Evolutionary conservation across 2,888 invertebrate genomes (phyloP).

Genomic region (Fragum fragum): DNA sequence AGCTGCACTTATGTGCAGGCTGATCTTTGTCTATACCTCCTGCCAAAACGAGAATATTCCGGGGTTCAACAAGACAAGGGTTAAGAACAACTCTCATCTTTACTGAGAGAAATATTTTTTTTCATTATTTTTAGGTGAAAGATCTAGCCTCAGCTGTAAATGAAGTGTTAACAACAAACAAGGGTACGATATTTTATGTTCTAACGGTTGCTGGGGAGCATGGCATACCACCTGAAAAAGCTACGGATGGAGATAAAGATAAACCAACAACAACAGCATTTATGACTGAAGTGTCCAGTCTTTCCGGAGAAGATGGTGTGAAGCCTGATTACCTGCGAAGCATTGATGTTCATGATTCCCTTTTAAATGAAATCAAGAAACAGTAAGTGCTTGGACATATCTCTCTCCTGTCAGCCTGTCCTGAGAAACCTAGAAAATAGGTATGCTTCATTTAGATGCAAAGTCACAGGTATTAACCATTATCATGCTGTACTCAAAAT

Average conservation of each 20-base stretch:
- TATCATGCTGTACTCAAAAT: no score
- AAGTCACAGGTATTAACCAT: no score
- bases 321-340: slow-evolving; percentile 75
- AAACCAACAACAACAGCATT: slow-evolving; percentile 58
- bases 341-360: slow-evolving; percentile 71
- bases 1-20: no score
- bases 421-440: no score
- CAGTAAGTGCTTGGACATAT: slow-evolving; percentile 76
- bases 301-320: slow-evolving; percentile 43
- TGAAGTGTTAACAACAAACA: slow-evolving; percentile 81
- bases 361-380: slow-evolving; percentile 78
- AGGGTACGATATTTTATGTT: slow-evolving; percentile 85
- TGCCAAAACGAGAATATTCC: no score
- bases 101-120: not conserved
- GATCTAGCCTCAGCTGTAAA: slow-evolving; percentile 74
- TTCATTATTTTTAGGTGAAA: slow-evolving; percentile 39
- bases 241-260: slow-evolving; percentile 26
- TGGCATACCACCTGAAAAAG: slow-evolving; percentile 67
- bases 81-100: no score
- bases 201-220: slow-evolving; percentile 82
- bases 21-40: no score
- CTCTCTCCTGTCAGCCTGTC: no score
- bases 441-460: no score
- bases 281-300: slow-evolving; percentile 70
- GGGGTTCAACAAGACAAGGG: no score